Base-by-base conservation (phyloP, 2,113 vertebrate genomes). In the Ailuropoda melanoleuca region DNA sequence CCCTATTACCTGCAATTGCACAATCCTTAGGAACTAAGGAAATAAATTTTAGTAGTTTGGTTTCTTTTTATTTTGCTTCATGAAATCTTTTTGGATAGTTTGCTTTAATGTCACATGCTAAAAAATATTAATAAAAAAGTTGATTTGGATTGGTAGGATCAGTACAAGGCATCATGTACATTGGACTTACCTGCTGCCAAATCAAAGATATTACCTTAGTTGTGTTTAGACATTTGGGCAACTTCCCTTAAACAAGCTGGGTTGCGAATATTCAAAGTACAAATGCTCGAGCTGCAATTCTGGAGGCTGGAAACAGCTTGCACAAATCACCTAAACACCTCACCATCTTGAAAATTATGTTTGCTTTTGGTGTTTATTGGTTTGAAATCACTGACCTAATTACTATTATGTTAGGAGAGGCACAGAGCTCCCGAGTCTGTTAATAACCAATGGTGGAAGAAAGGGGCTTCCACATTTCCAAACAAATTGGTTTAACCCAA, bases 1-100 rank as follows among this genome's bases (percentile, higher is more conserved):
- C 46, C n/a, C 72, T 68, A 64, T 85, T 92, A 78, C 72, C 68
- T 97, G 3, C n/a, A 94, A 80, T 95, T 96, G 58, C 96, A 95
- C 43, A 96, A 96, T 97, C 60, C 31, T 96, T 68, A 13, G 31
- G 92, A 46, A 83, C 93, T 93, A 77, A 77, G 26, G 85, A 94
- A 83, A 80, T 18, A 12, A 46, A 78, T 60, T 68, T 91, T 87
- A 82, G n/a, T 82, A 83, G 17, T 70, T 77, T 83, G 82, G 56
- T n/a, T 93, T 98, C 96, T 75, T 91, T 88, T 39, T 48, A 19
- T 55, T 95, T 93, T 96, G n/a, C 26, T 97, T 37, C 83, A 46
- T 94, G 60, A 88, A 96, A 88, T 88, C 15, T 21, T 81, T 88
- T 17, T 66, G 19, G 17, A 64, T 81, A 60, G 64, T 62, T 90